Base-by-base conservation (phyloP, 1,140 invertebrate species). In the Lordiphosa mommai region DNA sequence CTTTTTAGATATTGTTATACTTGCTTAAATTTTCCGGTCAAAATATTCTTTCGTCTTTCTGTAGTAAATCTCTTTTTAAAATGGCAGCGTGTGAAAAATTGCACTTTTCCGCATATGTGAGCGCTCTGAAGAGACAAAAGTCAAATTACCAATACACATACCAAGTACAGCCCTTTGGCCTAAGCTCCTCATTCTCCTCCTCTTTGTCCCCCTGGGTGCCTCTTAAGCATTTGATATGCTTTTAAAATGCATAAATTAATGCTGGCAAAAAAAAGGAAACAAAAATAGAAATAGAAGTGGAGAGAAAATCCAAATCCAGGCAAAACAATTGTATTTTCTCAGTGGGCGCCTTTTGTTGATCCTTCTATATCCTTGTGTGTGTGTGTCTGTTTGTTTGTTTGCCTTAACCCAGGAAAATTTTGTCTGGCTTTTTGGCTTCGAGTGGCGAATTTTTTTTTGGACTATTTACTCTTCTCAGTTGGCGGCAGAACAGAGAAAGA, bases 181-280 rank as follows among this genome's bases (percentile, higher is more conserved):
- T 13, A 0, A 4, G 5, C 10, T 20, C 7, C 9, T 1, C 13
- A 7, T 4, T 27, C 9, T 4, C 29, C 2, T 27, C 30, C 30
- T 8, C 16, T 16, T 33, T 20, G 12, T 17, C 7, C 46, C 29
- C 29, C 23, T 29, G 12, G 12, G 13, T 32, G 9, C 41, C 41
- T 53, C 50, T 27, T 27, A 53, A 55, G 69, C 63, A 55, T 72
- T 68, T 79, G 61, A 72, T 66, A 72, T 71, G 36, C 72, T 72
- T 63, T 68, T 72, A 56, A 74, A 77, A 68, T 48, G 69, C 70
- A 80, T 80, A 73, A 73, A 80, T 77, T 72, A 77, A 53, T 72
- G 44, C 63, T 17, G 38, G 23, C 12, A 6, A 36, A 23, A 36
- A 37, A 10, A 29, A 34, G 30, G 20, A 13, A n/a, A 30, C 36